These are phyloP conservation scores for Achlya flavicornis DNA, from an alignment of 2,888 invertebrate genomes.

Conservation along the genomic window DNA sequence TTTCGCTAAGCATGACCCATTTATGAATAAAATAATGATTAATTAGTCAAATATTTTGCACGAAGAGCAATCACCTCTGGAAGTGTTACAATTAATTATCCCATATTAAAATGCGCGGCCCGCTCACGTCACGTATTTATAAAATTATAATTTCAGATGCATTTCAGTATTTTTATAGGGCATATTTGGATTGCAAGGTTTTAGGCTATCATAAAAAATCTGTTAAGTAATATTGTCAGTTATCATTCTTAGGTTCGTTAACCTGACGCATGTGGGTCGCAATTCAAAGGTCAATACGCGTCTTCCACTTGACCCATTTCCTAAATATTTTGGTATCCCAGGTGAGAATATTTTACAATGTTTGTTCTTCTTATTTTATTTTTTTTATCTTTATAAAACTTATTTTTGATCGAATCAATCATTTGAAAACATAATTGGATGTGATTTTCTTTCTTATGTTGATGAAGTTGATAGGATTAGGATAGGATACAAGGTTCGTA, in stretches of 20 bases:
- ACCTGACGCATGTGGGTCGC: not conserved
- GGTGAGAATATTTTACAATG: not conserved
- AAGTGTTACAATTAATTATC: not conserved
- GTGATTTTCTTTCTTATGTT: no score
- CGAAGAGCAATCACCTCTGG: not conserved
- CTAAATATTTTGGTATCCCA: constrained; percentile 4
- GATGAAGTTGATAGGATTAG: no score
- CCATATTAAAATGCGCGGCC: not conserved
- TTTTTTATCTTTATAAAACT: not conserved
- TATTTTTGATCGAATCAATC: not conserved
- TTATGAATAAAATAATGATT: not conserved
- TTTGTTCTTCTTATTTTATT: not conserved
- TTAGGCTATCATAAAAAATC: no score
- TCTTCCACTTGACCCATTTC: constrained; percentile 27
- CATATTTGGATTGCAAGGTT: not conserved
- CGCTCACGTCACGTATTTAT: not conserved
- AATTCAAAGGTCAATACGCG: constrained; percentile 18
- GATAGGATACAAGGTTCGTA: no score
- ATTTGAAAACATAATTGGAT: no score
- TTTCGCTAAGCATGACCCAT: no score
- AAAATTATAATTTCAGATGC: no score
- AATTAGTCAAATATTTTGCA: not conserved
- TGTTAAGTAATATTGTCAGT: no score
- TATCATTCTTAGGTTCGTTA: not conserved
- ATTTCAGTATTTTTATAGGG: not conserved